Base-by-base conservation (phyloP, 1,140 invertebrate species). In the Nomia melanderi region DNA sequence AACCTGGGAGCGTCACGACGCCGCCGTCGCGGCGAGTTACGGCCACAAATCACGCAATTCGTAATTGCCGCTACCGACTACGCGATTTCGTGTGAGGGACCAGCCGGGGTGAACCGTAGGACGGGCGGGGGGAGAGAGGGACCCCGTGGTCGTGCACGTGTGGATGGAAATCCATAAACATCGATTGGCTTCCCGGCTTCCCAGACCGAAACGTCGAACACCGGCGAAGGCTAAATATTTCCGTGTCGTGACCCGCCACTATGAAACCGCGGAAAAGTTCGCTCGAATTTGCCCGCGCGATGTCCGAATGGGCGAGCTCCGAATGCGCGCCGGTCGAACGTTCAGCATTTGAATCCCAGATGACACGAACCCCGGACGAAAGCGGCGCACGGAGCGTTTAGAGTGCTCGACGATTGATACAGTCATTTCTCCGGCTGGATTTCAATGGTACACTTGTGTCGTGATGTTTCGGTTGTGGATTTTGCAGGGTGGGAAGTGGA, bases 11-110 rank as follows among this genome's bases (percentile, higher is more conserved):
- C 88, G 87, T 88, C 87, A 88, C 85, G 86, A 89, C 87, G 88
- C 88, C 87, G 82, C 87, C 86, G 87, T 84, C 86, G 85, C 79
- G 69, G 66, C 86, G 88, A 91, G 86, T 91, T 90, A 90, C 83
- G 81, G 80, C 84, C 81, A 88, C 85, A 89, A 88, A 90, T 90
- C 90, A 91, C 90, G 90, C 90, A 84, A 91, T 89, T 83, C 84
- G 88, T 90, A 91, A 90, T 91, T 91, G 89, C 89, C 87, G 87
- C 85, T 85, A 88, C 82, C 85, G 77, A 87, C 88, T 88, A 84
- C 82, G 81, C 87, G 86, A 87, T 87, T 89, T 86, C 82, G 80
- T 83, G 83, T 81, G 80, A 78, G 63, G 62, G 47, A 6, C n/a
- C 41, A 12, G 5, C 12, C 14, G 41, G 67, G 73, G 44, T 25